Conservation (phyloP, 2,797 vertebrate genomes). For the Tamandua tetradactyla region DNA sequence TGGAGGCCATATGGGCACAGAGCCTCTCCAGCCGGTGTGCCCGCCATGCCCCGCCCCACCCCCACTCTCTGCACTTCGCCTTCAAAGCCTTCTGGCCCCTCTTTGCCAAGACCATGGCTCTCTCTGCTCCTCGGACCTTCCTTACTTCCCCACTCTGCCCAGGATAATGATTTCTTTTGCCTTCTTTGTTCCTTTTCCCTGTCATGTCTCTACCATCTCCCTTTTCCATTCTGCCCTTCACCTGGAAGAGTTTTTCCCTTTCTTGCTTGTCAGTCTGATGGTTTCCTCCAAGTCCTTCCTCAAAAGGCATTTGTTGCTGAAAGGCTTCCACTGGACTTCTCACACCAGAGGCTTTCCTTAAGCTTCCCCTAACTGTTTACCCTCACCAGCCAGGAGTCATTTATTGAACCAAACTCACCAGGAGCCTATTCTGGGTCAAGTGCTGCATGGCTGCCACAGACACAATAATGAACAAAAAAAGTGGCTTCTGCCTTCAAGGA, state of each 20-base stretch:
- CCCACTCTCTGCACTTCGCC: neutral
- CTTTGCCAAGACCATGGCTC: neutral
- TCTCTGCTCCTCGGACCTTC: neutral
- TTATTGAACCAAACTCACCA: neutral
- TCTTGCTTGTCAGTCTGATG: neutral
- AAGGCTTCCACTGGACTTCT: neutral
- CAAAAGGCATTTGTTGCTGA: neutral
- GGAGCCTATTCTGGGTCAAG: neutral
- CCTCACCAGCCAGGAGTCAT: neutral
- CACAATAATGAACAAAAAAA: no score
- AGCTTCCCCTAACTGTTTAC: neutral
- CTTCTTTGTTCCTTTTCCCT: neutral
- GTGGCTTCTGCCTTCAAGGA: neutral
- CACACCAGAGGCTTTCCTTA: neutral
- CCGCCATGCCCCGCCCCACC: no score
- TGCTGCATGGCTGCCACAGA: accelerated
- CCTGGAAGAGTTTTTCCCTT: neutral
- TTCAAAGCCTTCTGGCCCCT: neutral
- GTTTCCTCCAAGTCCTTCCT: neutral
- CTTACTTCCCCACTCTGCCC: neutral
- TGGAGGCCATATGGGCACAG: slow-evolving; percentile 35
- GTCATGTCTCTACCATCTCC: neutral
- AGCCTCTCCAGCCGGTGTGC: neutral
- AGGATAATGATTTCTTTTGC: neutral
- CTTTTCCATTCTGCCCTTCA: neutral